Evolutionary conservation across 2,113 vertebrate genomes (phyloP).

Genomic region (Motacilla alba): DNA sequence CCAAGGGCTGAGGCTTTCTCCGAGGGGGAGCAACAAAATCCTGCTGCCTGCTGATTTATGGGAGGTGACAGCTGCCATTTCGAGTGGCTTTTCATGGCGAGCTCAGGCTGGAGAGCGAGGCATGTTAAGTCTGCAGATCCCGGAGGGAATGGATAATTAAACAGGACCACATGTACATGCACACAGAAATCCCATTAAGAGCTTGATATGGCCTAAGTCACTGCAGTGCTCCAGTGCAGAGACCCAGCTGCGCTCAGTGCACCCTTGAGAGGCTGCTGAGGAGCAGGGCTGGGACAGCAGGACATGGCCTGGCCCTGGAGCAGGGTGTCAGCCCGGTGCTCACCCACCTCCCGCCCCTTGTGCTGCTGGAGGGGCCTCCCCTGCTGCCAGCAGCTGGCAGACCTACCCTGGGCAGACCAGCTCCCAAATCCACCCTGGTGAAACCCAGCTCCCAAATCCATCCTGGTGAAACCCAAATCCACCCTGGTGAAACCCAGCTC

Average conservation of each 20-base stretch:
- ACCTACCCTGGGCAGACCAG: background rate
- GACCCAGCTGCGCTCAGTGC: background rate
- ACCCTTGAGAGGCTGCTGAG: background rate
- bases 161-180: background rate
- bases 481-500: background rate
- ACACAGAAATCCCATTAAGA: background rate
- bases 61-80: conserved; percentile 24
- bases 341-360: background rate
- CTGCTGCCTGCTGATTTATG: conserved; percentile 14
- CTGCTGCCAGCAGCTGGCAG: background rate
- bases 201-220: background rate
- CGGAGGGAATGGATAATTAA: background rate
- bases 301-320: background rate
- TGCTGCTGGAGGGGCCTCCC: background rate
- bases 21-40: background rate
- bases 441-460: background rate
- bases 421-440: background rate
- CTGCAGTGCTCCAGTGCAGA: background rate
- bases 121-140: background rate
- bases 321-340: background rate
- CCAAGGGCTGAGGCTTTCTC: background rate
- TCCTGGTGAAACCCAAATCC: too few species aligned
- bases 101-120: conserved; percentile 3
- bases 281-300: background rate
- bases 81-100: background rate